Base-by-base conservation (phyloP, 2,888 invertebrate species). In the Marasmarcha lunaedactyla region DNA sequence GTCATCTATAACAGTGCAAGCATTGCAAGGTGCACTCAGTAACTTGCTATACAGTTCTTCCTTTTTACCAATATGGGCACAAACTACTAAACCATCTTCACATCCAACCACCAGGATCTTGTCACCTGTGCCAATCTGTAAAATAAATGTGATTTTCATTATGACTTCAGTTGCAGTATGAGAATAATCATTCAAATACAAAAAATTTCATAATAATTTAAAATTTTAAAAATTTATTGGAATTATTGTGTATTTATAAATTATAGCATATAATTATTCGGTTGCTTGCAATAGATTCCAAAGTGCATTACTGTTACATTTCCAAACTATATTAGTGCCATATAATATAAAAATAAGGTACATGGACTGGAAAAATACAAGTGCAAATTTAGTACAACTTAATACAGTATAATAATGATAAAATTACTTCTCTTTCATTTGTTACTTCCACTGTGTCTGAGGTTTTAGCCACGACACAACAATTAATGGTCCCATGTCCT, bases 81-180 rank as follows among this genome's bases (percentile, higher is more conserved):
- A 85, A 33, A 84, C 64, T 1, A 89, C 66, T 10, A 64, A 57
- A 0, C 87, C 87, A 63, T 81, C 86, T 65, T 90, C 90, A 67
- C 87, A 86, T 0, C 87, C 90, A 14, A 86, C 60, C 1, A 89
- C 55, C 35, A 90, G 49, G 27, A 89, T 46, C 57, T 90, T 90
- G 45, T 88, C 86, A 39, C 73, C 72, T 10, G 90, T 90, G 14
- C 81, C 85, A 38, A 89, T 60, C 83, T 90, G 84, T 43, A 71
- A 64, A 25, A 15, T 38, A 40, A 39, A 39, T n/a, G n/a, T n/a
- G n/a, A n/a, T n/a, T n/a, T n/a, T 44, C 10, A 38, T 12, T n/a
- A n/a, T n/a, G n/a, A n/a, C n/a, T n/a, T n/a, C n/a, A n/a, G n/a
- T n/a, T n/a, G n/a, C n/a, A n/a, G n/a, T n/a, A n/a, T n/a, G n/a